phyloP scores from a whole-genome alignment of 2,888 invertebrate genomes.

The Diachrysia chrysitis region DNA sequence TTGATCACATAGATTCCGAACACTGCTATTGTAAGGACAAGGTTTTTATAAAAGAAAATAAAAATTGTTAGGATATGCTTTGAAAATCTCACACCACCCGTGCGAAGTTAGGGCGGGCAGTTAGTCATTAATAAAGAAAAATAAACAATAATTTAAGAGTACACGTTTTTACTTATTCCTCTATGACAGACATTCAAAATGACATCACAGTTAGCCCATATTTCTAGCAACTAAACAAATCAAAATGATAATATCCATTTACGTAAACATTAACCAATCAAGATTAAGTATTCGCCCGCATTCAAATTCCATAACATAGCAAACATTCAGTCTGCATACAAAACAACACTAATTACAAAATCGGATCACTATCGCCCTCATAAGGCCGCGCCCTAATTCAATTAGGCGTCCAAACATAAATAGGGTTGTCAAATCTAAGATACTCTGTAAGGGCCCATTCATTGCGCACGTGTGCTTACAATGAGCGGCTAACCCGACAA shows the following conservation, averaged over 20 bases:
- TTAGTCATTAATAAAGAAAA: no score
- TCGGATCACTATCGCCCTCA: constrained; percentile 74
- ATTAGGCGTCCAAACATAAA: constrained; percentile 82
- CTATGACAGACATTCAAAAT: not conserved
- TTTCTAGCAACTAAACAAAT: not conserved
- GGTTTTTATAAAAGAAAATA: no score
- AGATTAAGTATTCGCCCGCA: constrained; percentile 41
- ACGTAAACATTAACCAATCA: constrained; percentile 38
- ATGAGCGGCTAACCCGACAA: constrained; percentile 75
- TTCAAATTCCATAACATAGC: constrained; percentile 8
- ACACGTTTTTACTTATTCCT: no score
- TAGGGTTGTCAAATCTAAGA: constrained; percentile 80
- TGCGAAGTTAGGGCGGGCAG: no score
- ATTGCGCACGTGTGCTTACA: constrained; percentile 85
- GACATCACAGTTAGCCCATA: not conserved
- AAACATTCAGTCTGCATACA: constrained; percentile 35
- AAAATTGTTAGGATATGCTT: no score
- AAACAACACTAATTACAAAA: constrained; percentile 72
- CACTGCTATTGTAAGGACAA: no score
- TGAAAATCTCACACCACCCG: no score
- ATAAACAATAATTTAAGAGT: no score
- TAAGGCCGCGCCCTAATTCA: constrained; percentile 80
- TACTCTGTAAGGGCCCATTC: constrained; percentile 79
- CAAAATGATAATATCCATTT: constrained; percentile 14
- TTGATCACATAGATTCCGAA: no score